Percentiles rank a stretch among this genome's conserved stretches.
Conservation (phyloP, 2,797 vertebrate genomes). For the Pangasius macronema region DNA sequence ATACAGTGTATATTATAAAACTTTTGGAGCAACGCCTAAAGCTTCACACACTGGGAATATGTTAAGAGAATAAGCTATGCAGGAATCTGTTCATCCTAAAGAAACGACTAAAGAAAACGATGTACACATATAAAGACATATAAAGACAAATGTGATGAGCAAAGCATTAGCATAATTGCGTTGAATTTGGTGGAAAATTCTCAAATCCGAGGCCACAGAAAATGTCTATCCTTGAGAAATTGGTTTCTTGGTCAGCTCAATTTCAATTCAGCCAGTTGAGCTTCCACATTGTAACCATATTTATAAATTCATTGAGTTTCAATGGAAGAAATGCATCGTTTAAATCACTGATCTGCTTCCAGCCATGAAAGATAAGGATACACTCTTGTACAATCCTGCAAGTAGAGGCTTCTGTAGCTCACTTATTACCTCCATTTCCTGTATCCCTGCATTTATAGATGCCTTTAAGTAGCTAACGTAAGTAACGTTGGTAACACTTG, state of each 20-base stretch:
- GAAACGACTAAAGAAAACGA: too few relatives aligned
- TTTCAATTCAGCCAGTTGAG: not conserved
- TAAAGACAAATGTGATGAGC: not conserved
- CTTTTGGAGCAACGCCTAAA: too few relatives aligned
- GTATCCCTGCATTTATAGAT: not conserved
- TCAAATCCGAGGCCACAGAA: not conserved
- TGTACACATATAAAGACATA: not conserved
- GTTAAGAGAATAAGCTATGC: too few relatives aligned
- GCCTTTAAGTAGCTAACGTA: not conserved
- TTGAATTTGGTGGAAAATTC: not conserved
- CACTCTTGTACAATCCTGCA: not conserved
- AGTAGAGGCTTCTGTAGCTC: too few relatives aligned
- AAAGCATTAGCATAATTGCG: not conserved
- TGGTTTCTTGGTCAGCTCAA: not conserved
- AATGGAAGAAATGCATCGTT: too few relatives aligned
- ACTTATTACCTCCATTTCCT: not conserved
- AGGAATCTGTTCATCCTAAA: too few relatives aligned
- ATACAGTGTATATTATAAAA: too few relatives aligned
- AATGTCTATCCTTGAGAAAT: not conserved
- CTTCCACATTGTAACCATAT: not conserved
- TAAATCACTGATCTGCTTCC: not conserved
- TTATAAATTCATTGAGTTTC: not conserved
- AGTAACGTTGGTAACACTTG: slow-evolving; percentile 22
- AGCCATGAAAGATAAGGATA: not conserved
- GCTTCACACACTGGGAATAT: too few relatives aligned